phyloP scores from a whole-genome alignment of 2,888 invertebrate genomes.

The Rotaria magnacalcarata region DNA sequence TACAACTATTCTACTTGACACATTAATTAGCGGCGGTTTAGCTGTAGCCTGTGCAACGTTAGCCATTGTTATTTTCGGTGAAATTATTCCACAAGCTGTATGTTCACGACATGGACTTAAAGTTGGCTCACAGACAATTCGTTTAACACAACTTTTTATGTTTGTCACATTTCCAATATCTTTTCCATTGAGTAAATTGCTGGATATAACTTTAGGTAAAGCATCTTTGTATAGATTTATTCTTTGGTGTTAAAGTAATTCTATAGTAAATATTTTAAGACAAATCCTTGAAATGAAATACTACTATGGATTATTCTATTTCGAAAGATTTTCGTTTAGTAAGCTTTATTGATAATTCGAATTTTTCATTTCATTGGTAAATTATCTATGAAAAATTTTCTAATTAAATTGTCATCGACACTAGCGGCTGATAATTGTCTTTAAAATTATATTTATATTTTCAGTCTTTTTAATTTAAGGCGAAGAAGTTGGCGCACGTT shows the following conservation, averaged over 20 bases:
- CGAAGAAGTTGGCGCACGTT: slow-evolving; percentile 84
- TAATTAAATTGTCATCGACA: too few relatives aligned
- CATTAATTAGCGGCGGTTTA: slow-evolving; percentile 75
- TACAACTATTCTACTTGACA: slow-evolving; percentile 88
- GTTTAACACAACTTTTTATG: slow-evolving; percentile 88
- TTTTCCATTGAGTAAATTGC: slow-evolving; percentile 77
- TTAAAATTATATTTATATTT: too few relatives aligned
- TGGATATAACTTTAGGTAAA: slow-evolving; percentile 82
- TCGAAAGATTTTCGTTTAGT: too few relatives aligned
- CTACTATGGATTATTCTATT: too few relatives aligned
- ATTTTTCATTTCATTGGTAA: too few relatives aligned
- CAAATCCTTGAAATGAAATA: too few relatives aligned
- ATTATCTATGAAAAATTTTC: too few relatives aligned
- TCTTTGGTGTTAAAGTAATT: too few relatives aligned
- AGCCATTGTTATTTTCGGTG: slow-evolving; percentile 89
- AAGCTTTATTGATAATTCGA: too few relatives aligned
- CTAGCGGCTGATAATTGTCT: too few relatives aligned
- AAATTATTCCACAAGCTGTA: slow-evolving; percentile 88
- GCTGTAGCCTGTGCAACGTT: slow-evolving; percentile 85
- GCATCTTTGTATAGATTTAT: too few relatives aligned
- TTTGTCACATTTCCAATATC: slow-evolving; percentile 82
- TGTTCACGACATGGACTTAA: slow-evolving; percentile 90
- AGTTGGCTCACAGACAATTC: slow-evolving; percentile 88
- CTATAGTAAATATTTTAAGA: too few relatives aligned
- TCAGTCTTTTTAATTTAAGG: background rate